Evolutionary conservation across 2,888 invertebrate species (phyloP).

Genomic region (Acanthosepion esculentum): DNA sequence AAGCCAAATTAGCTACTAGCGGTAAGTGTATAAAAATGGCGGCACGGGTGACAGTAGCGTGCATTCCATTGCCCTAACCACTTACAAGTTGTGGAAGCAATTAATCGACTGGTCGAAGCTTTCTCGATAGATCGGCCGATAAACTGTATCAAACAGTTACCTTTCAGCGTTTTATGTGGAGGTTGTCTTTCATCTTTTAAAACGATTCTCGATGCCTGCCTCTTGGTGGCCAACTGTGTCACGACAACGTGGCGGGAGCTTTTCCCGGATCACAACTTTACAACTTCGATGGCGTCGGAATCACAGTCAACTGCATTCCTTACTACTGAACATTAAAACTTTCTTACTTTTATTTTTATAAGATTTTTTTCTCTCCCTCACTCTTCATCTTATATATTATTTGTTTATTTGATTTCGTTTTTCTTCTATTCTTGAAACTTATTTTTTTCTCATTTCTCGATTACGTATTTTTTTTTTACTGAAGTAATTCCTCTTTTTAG

Average conservation of each 20-base stretch:
- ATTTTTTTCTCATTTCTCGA: too few relatives aligned
- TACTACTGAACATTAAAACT: not conserved
- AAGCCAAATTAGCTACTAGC: not conserved
- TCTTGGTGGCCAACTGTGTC: not conserved
- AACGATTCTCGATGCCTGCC: conserved; percentile 33
- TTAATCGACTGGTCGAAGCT: not conserved
- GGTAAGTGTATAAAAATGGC: not conserved
- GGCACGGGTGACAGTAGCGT: not conserved
- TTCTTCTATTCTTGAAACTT: too few relatives aligned
- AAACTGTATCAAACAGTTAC: conserved; percentile 33
- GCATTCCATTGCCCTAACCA: not conserved
- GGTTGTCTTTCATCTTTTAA: not conserved
- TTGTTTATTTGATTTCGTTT: too few relatives aligned
- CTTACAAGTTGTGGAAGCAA: conserved; percentile 20
- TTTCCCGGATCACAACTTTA: not conserved
- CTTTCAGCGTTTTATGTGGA: not conserved
- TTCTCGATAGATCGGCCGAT: conserved; percentile 17
- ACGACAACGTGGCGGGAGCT: conserved; percentile 33
- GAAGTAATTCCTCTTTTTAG: too few relatives aligned
- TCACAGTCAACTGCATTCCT: not conserved
- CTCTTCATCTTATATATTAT: too few relatives aligned
- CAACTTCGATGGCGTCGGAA: not conserved
- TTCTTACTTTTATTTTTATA: not conserved
- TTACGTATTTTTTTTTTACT: too few relatives aligned
- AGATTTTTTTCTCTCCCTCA: not conserved